Evolutionary conservation across 2,113 vertebrate genomes (phyloP).

Genomic region (Rhombomys opimus): DNA sequence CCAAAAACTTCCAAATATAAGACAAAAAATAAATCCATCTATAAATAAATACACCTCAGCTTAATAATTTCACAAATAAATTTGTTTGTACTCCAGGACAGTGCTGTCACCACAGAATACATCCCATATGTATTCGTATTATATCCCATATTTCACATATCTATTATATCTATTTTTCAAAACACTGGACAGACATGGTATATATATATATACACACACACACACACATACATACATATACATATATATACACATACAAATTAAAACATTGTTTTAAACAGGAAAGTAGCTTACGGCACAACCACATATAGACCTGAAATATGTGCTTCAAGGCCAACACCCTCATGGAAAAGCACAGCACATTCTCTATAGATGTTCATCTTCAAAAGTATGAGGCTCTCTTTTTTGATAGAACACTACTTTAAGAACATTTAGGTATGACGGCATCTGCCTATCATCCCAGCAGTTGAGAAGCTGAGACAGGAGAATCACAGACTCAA

Average conservation of each 20-base stretch:
- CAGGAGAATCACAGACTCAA: not conserved
- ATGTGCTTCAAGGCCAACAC: not conserved
- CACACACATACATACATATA: not conserved
- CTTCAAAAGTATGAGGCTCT: conserved; percentile 4
- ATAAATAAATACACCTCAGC: not conserved
- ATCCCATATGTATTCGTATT: not conserved
- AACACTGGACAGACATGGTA: not conserved
- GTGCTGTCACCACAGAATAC: not conserved
- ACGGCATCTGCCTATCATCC: not conserved
- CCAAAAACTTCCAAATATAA: not conserved
- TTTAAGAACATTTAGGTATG: not conserved
- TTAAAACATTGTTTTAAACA: not conserved
- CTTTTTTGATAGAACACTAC: not conserved
- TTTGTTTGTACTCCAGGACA: not conserved
- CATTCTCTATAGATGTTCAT: not conserved
- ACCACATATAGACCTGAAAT: not conserved
- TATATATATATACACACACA: no score
- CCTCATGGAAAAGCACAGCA: not conserved
- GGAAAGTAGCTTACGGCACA: not conserved
- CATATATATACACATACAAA: no score
- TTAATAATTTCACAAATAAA: not conserved
- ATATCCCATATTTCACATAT: not conserved
- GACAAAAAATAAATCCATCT: not conserved
- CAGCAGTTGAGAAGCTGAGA: not conserved
- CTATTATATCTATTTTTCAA: not conserved